Base-by-base conservation (phyloP, 35 echinoderm and acorn worm genomes). In the Heliocidaris erythrogramma region DNA sequence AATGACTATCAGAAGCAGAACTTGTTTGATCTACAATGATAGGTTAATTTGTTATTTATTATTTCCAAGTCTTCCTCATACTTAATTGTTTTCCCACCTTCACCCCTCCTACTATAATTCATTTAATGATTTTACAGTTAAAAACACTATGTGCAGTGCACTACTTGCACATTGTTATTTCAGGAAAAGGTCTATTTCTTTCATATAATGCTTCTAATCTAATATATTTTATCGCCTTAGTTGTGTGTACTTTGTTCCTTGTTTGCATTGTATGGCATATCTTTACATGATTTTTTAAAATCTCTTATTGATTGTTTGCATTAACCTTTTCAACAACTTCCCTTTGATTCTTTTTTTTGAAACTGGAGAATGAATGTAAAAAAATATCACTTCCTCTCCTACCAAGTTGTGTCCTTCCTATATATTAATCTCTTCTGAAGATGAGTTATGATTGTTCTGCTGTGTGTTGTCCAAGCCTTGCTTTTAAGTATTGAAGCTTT, bases 401-500 rank as follows among this genome's bases (percentile, higher is more conserved):
- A n/a, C 27, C 65, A 27, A 78, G 65, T 24, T 27, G 17, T 78
- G 21, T 78, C 5, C 65, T 27, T 78, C 17, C 65, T 5, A n/a
- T 42, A 6, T 27, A 78, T 78, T 78, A 78, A 78, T 78, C 65
- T 17, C 65, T 78, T 78, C 21, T n/a, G 65, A n/a, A 78, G 65
- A 78, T 78, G 65, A 89, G 30, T 89, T 89, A 9, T 89, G 31
- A 17, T 89, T 78, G 65, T 78, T 78, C 0, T 78, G 27, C 65
- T 78, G 27, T 78, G 27, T 48, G 17, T 21, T 88, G 14, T 94
- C 30, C 96, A 99, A 97, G 98, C 97, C 59, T 97, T n/a, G n/a
- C n/a, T n/a, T n/a, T n/a, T 97, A 61, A 92, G 98, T 71, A 96
- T 96, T 85, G 97, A 97, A 95, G 98, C 98, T 18, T 86, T 99